Conservation (phyloP, 2,797 vertebrate genomes). For the Scleropages formosus region DNA sequence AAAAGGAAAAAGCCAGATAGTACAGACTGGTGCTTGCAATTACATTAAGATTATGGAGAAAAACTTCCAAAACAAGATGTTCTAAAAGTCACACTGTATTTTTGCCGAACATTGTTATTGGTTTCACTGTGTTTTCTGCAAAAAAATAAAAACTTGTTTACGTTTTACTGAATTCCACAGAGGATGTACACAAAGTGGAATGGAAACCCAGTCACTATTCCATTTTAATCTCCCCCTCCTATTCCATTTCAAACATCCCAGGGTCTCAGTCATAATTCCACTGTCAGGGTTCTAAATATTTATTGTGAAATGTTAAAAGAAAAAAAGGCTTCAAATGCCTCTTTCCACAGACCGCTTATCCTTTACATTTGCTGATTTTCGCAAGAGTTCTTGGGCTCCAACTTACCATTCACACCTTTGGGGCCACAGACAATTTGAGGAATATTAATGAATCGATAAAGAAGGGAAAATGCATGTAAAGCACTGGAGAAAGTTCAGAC, state of each 20-base stretch:
- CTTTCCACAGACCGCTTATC: neutral
- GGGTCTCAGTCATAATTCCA: constrained; percentile 67
- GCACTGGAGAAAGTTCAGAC: too few species aligned
- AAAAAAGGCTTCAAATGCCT: neutral
- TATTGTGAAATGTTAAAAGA: constrained; percentile 22
- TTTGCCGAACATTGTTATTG: neutral
- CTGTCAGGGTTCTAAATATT: constrained; percentile 65
- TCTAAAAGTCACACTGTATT: constrained; percentile 12
- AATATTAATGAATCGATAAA: neutral
- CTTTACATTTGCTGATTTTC: neutral
- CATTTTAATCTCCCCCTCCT: constrained; percentile 47
- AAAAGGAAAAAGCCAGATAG: constrained; percentile 1
- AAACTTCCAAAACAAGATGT: neutral
- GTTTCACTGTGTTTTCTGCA: neutral
- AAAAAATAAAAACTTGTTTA: neutral
- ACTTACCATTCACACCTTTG: neutral
- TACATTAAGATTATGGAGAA: constrained; percentile 6
- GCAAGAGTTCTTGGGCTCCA: neutral
- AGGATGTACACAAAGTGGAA: neutral
- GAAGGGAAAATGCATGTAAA: too few species aligned
- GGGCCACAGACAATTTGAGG: neutral
- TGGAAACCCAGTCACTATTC: neutral
- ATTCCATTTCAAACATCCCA: constrained; percentile 72
- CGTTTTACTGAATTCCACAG: neutral
- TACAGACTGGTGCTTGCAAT: constrained; percentile 21